Evolutionary conservation across 2,113 vertebrate genomes (phyloP).

Genomic region (Recurvirostra avosetta): DNA sequence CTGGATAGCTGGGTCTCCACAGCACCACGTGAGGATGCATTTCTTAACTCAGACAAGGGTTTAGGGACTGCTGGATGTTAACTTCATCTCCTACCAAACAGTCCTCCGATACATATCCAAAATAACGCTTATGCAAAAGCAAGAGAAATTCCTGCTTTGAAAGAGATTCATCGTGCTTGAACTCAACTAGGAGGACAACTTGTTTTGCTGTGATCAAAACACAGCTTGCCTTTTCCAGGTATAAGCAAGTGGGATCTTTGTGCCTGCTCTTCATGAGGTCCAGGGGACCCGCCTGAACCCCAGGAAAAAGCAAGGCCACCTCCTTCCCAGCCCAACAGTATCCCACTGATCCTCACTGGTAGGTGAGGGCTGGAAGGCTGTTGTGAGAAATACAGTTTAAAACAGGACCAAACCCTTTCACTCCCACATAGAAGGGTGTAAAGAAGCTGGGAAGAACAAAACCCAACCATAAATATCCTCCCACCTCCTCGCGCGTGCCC

Average conservation of each 20-base stretch:
- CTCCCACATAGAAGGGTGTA: not conserved
- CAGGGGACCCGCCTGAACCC: not conserved
- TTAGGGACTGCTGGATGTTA: not conserved
- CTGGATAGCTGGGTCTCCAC: not conserved
- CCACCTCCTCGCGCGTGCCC: not conserved
- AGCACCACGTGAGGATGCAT: fast-evolving
- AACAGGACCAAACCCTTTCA: not conserved
- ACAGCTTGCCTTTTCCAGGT: not conserved
- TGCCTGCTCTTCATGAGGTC: not conserved
- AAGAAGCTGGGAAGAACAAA: not conserved
- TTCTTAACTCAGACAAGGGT: not conserved
- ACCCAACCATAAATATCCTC: not conserved
- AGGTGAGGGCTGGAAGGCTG: not conserved
- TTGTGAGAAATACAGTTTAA: not conserved
- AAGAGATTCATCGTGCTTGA: not conserved
- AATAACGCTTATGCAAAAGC: not conserved
- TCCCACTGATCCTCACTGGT: not conserved
- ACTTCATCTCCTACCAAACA: not conserved
- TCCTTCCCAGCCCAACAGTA: not conserved
- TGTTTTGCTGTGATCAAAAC: not conserved
- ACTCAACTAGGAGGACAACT: not conserved
- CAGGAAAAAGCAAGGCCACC: not conserved
- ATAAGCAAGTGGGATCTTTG: not conserved
- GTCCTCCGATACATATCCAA: not conserved
- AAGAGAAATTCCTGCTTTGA: not conserved